A percentile compares a stretch with the other conserved stretches of the same genome.
Conservation (phyloP, 1,140 invertebrate species). For the Teleopsis dalmanni region DNA sequence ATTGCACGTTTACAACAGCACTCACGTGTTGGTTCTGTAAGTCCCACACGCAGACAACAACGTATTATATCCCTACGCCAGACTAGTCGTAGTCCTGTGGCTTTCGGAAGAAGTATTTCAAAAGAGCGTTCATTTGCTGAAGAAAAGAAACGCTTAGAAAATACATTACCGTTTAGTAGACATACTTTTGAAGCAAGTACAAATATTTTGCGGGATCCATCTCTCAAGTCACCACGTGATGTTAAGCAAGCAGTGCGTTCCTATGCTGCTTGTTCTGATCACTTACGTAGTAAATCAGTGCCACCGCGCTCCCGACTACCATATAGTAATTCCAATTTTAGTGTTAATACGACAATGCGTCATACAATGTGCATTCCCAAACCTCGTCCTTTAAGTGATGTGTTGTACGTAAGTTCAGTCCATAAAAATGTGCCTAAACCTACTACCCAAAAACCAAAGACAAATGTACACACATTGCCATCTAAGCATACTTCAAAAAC, state of each 20-base stretch:
- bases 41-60: constrained; percentile 22
- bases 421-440: no score
- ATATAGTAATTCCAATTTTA: constrained; percentile 6
- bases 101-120: constrained; percentile 40
- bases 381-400: no score
- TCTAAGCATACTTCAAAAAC: constrained; percentile 19
- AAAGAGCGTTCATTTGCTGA: constrained; percentile 43
- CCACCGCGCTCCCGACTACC: constrained; percentile 24
- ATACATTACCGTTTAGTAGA: constrained; percentile 24
- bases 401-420: no score
- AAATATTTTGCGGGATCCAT: constrained; percentile 43
- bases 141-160: constrained; percentile 41
- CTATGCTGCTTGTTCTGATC: constrained; percentile 29
- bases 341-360: constrained; percentile 27
- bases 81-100: constrained; percentile 40
- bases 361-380: constrained; percentile 29
- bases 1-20: constrained; percentile 28
- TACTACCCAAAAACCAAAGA: no score
- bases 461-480: no score
- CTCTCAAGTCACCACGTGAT: constrained; percentile 53
- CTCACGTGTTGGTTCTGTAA: constrained; percentile 24
- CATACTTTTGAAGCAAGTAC: constrained; percentile 41
- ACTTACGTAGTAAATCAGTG: constrained; percentile 30
- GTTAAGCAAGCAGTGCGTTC: constrained; percentile 52
- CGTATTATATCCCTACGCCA: constrained; percentile 26